Evolutionary conservation across 2,113 vertebrate species (phyloP), one percentile per base, ranked within the genome.

Genomic region (Gulo gulo): DNA sequence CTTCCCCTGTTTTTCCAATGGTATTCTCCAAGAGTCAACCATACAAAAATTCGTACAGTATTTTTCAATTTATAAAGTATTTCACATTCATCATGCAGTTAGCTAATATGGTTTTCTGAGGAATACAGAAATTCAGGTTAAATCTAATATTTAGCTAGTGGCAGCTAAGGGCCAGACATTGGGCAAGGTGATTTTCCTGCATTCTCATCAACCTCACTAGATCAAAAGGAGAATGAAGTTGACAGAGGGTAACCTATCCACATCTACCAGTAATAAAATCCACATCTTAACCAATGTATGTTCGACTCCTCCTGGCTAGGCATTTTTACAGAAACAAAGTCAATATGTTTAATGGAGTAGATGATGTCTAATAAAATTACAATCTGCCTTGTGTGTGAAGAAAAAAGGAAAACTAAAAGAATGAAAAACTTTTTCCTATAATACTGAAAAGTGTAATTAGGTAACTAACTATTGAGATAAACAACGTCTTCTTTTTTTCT

Each of bases 21-120:
- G 26, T 10, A 82, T 74, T 95, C 55, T 65, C 67, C 57, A 88
- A 50, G 3, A 93, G 42, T 63, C 61, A 74, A 83, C 50, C 26
- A 85, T 21, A 90, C 36, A 90, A 90, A 83, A 69, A 92, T 82
- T 57, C 67, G 4, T 31, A 86, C 16, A 31, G 24, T 74, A 88
- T 86, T 96, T 95, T 76, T 76, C 50, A 88, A 55, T 74, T 87
- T 97, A 85, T 39, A 73, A 84, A 96, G 78, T 55, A 24, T 34
- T 86, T 95, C 83, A 63, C 29, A 45, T 26, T 76, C 47, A 91
- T 42, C 55, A 63, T n/a, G 69, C 50, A 94, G 10, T 18, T 83
- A 45, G 55, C 45, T 26, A 67, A 34, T 42, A 29, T 21, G 26
- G 76, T 92, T 71, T 96, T 63, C 73, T 65, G 42, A 95, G n/a